Evolutionary conservation across 1,140 invertebrate genomes (phyloP).

Genomic region (Telenomus remus): DNA sequence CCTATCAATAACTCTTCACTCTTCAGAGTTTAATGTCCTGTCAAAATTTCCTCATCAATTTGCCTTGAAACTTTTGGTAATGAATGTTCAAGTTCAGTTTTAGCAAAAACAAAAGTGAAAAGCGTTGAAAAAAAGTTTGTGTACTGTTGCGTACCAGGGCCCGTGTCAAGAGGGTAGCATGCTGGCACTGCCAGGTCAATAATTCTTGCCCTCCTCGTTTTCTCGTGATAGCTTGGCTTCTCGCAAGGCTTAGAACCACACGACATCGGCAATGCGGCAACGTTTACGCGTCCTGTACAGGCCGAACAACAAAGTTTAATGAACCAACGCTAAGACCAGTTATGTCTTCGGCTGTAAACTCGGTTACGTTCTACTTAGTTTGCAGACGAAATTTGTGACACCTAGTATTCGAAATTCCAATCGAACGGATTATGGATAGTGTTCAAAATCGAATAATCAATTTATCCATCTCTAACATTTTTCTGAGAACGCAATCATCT

Average conservation of each 20-base stretch:
- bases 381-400: too few relatives aligned
- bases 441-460: too few relatives aligned
- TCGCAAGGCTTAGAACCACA: conserved; percentile 53
- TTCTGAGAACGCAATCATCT: too few relatives aligned
- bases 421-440: too few relatives aligned
- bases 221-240: conserved; percentile 26
- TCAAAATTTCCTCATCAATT: too few relatives aligned
- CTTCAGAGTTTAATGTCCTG: too few relatives aligned
- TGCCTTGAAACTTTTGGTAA: too few relatives aligned
- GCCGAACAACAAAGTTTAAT: conserved; percentile 50
- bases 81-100: conserved; percentile 28
- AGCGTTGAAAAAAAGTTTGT: conserved; percentile 34
- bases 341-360: conserved; percentile 18
- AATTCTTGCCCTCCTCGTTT: conserved; percentile 54
- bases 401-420: too few relatives aligned
- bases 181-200: conserved; percentile 59
- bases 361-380: too few relatives aligned
- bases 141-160: conserved; percentile 55
- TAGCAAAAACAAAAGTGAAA: too few relatives aligned
- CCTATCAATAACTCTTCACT: too few relatives aligned
- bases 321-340: conserved; percentile 32
- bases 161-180: conserved; percentile 39
- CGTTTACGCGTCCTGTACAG: conserved; percentile 53
- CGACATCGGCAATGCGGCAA: conserved; percentile 71
- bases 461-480: too few relatives aligned